Conservation (phyloP, 2,113 vertebrate species). For the Lathamus discolor region DNA sequence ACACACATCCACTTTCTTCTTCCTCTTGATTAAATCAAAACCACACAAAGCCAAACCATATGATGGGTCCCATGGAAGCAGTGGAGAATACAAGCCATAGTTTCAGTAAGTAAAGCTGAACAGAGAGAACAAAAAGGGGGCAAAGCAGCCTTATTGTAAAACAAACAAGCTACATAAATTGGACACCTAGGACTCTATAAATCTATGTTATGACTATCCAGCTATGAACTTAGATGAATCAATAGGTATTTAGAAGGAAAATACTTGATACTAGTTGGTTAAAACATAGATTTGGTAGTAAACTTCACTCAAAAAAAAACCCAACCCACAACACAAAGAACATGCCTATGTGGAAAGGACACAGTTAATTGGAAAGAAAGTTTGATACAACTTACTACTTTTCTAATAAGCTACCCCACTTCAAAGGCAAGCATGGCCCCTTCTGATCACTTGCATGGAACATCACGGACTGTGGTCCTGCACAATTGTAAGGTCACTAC, state of each 20-base stretch:
- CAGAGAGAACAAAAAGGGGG: neutral
- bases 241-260: slow-evolving; percentile 46
- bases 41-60: slow-evolving; percentile 74
- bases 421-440: slow-evolving; percentile 27
- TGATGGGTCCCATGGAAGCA: slow-evolving; percentile 71
- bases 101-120: slow-evolving; percentile 59
- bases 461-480: slow-evolving; percentile 54
- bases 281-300: slow-evolving; percentile 15
- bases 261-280: neutral
- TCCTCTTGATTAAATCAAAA: slow-evolving; percentile 82
- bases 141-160: neutral
- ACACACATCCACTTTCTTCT: slow-evolving; percentile 79
- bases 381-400: slow-evolving; percentile 28
- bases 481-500: slow-evolving; percentile 65
- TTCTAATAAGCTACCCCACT: slow-evolving; percentile 39
- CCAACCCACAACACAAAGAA: neutral
- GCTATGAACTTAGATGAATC: slow-evolving; percentile 49
- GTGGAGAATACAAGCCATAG: slow-evolving; percentile 67
- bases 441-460: slow-evolving; percentile 68
- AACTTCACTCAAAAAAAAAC: neutral
- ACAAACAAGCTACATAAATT: slow-evolving; percentile 37
- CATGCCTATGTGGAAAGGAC: neutral
- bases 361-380: slow-evolving; percentile 34
- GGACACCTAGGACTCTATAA: slow-evolving; percentile 34
- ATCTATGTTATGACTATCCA: slow-evolving; percentile 45